Evolutionary conservation across 2,888 invertebrate species (phyloP), one percentile per base, ranked within the genome.

Genomic region (Drosophila neoperkinsi): DNA sequence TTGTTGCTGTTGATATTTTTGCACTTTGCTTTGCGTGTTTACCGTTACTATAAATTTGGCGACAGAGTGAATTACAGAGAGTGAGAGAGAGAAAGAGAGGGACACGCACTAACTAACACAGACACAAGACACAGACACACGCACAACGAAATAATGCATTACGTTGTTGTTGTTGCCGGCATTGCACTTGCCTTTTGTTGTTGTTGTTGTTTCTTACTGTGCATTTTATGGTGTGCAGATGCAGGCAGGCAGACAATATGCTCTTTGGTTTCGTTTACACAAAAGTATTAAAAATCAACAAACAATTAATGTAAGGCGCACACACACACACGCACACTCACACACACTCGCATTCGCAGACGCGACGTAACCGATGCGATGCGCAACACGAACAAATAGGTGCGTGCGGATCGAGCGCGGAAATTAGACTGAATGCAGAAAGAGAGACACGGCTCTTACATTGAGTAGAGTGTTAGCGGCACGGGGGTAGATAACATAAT

Each of bases 121-220:
- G 34, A 36, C 30, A 53, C 56, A 57, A 70, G 28, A 33, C 30
- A 53, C 56, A 52, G 55, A 52, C 60, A 61, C 57, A 63, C 70
- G 58, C 55, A 62, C 59, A 61, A 65, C 64, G 56, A 74, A 81
- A 70, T 72, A 82, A 68, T 71, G 74, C 83, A 69, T 79, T 81
- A 81, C 77, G 55, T 74, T 82, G 71, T 66, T 72, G 62, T 70
- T 71, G 62, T 71, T 81, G 81, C 79, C 79, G 79, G 79, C 80
- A 74, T 71, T 68, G 73, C 65, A 81, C 70, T 83, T 81, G 77
- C 74, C 71, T 71, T 52, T 52, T 68, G 63, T 53, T 69, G 67
- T 38, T 70, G 64, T 33, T 61, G 63, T 21, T 69, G 70, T 71
- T 80, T 66, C 28, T 75, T 71, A 68, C 60, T 78, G 70, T 80